These are phyloP conservation scores for Pseudococcus jackbeardsleyi DNA, from an alignment of 2,888 invertebrate genomes.

Conservation along the genomic window DNA sequence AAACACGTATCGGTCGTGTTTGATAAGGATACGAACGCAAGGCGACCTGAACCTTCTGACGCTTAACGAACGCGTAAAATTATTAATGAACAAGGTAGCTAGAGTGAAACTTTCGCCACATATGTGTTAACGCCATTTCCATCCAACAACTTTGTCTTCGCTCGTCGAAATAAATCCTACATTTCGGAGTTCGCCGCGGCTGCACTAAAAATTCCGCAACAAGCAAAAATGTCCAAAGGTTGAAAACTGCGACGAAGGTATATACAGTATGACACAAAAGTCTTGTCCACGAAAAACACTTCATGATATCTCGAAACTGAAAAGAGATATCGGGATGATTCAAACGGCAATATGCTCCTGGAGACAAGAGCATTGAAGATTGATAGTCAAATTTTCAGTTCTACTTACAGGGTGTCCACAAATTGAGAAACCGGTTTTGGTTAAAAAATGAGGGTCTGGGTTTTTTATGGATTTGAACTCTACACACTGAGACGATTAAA, in stretches of 20 bases:
- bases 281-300: too few relatives aligned
- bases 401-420: too few relatives aligned
- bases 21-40: slow-evolving; percentile 22
- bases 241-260: not conserved
- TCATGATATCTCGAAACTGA: too few relatives aligned
- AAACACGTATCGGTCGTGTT: slow-evolving; percentile 34
- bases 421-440: too few relatives aligned
- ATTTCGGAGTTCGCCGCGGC: not conserved
- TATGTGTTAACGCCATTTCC: not conserved
- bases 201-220: not conserved
- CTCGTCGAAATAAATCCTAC: not conserved
- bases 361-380: too few relatives aligned
- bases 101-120: not conserved
- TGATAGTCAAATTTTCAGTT: too few relatives aligned
- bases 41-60: slow-evolving; percentile 12
- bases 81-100: slow-evolving; percentile 13
- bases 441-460: too few relatives aligned
- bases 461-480: too few relatives aligned
- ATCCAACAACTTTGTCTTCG: not conserved
- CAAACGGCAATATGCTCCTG: too few relatives aligned
- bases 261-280: too few relatives aligned
- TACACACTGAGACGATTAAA: too few relatives aligned
- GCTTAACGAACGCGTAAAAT: slow-evolving; percentile 31
- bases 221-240: slow-evolving; percentile 21
- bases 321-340: too few relatives aligned